These are phyloP conservation scores for Parapsyche elsis DNA, from an alignment of 1,140 invertebrate species.

Conservation along the genomic window DNA sequence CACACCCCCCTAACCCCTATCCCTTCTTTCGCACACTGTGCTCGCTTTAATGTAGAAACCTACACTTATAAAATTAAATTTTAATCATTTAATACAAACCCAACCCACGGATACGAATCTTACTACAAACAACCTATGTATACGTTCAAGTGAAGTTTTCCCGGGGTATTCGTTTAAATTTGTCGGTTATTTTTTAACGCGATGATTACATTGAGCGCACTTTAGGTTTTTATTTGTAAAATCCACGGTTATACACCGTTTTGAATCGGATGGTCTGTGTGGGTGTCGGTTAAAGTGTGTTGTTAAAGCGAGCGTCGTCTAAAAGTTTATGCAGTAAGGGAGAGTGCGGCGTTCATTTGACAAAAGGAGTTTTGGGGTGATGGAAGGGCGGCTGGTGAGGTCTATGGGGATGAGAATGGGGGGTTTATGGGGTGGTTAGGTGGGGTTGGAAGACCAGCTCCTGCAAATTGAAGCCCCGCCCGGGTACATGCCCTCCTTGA, in stretches of 20 bases:
- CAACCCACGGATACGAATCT: no score
- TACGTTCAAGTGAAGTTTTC: no score
- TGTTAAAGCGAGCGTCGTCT: conserved; percentile 16
- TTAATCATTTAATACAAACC: no score
- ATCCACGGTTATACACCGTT: no score
- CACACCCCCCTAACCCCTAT: no score
- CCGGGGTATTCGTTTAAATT: no score
- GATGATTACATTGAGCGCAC: no score
- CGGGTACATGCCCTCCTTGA: conserved; percentile 42
- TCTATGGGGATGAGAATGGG: background rate
- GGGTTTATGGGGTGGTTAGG: background rate
- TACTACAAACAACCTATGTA: no score
- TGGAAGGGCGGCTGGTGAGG: conserved; percentile 36
- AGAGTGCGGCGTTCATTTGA: conserved; percentile 46
- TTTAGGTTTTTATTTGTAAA: no score
- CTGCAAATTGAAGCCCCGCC: conserved; percentile 45
- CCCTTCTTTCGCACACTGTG: conserved; percentile 32
- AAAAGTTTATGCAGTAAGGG: conserved; percentile 44
- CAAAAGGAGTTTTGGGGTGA: conserved; percentile 45
- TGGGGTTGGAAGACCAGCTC: conserved; percentile 28
- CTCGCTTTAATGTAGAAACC: background rate
- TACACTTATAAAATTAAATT: no score
- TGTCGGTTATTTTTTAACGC: no score
- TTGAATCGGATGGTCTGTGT: background rate
- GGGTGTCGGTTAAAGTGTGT: background rate